Conservation (phyloP, 2,888 invertebrate genomes). For the Actias luna region DNA sequence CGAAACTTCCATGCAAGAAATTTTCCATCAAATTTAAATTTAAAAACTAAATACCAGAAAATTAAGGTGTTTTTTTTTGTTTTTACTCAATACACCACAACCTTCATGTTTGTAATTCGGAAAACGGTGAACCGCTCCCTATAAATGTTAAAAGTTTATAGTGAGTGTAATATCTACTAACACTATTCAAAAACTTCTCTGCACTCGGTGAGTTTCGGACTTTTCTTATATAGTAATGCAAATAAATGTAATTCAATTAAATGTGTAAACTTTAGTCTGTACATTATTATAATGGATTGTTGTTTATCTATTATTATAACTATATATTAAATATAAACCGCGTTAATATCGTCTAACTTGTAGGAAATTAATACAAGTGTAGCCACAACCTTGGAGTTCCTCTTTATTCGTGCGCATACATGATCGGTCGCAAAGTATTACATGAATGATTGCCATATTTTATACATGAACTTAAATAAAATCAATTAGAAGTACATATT, state of each 20-base stretch:
- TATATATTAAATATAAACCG: neutral
- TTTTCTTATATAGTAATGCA: neutral
- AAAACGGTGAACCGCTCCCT: neutral
- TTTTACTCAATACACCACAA: neutral
- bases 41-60: neutral
- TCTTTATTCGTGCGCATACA: conserved; percentile 8
- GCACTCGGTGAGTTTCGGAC: neutral
- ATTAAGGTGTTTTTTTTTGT: neutral
- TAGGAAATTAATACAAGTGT: conserved; percentile 3
- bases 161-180: neutral
- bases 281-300: too few relatives aligned
- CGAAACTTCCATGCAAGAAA: neutral
- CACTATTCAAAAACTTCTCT: neutral
- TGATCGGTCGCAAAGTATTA: conserved; percentile 8
- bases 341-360: neutral
- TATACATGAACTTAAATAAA: neutral
- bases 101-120: neutral
- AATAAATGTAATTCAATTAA: neutral
- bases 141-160: too few relatives aligned
- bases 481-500: too few relatives aligned
- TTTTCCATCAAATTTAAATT: neutral
- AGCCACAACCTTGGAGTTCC: conserved; percentile 4
- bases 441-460: conserved; percentile 11
- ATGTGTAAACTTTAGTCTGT: neutral
- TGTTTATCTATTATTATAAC: too few relatives aligned